Evolutionary conservation across 2,888 invertebrate species (phyloP), one percentile per base, ranked within the genome.

Genomic region (Yponomeuta evonymella): DNA sequence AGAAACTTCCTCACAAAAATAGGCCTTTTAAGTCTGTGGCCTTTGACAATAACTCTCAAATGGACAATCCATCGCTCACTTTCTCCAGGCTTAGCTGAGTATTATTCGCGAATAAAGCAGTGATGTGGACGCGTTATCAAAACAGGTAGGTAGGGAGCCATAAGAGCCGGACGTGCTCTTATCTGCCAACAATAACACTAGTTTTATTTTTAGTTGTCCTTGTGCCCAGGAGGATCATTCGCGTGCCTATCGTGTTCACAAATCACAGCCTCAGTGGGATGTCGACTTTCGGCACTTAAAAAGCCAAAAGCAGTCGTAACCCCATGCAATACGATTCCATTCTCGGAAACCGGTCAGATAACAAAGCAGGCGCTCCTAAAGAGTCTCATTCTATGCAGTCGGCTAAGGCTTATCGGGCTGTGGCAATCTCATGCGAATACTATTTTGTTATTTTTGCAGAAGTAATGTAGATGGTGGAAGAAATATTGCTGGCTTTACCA

Each of bases 381-480:
- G 82, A 84, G 79, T 81, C 82, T 83, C 81, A 77, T 76, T 75
- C 85, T 83, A 86, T 87, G 86, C 86, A 85, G 83, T 82, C 79
- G 75, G 76, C 78, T 77, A 76, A 76, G 79, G 79, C 80, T 85
- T 89, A 90, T 90, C 89, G 79, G 77, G 78, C 75, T 80, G 78
- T 81, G 78, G 85, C 84, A 79, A 88, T 87, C 87, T 79, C 76
- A 75, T 82, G 80, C 80, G 83, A 83, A 82, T 81, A 85, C 84
- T 86, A 86, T 87, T 88, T 87, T 85, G 87, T 88, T 88, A 87
- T 89, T 89, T 89, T 88, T 87, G 85, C 86, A 86, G 85, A 85
- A 86, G 85, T 88, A 85, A 87, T 88, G 88, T 83, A 87, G 85
- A 89, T 85, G 85, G 86, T 80, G 80, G 80, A 83, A 86, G 85